Evolutionary conservation across 2,797 vertebrate species (phyloP), one percentile per base, ranked within the genome.

Genomic region (Pelobates cultripes): DNA sequence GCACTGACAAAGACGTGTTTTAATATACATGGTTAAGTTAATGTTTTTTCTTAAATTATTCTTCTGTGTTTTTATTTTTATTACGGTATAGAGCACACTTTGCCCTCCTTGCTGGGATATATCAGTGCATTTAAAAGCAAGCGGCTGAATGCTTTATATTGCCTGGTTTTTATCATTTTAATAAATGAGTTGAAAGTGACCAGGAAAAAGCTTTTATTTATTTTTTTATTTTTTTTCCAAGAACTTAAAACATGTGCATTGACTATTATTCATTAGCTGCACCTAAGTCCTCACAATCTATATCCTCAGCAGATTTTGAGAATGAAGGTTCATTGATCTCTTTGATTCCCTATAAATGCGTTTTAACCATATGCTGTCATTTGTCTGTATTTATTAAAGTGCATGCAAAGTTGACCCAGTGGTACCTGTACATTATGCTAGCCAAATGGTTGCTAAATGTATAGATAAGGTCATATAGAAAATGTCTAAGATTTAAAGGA

Each of bases 1-100:
- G 78, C 85, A 82, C 44, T 81, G 76, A 83, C 63, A 80, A 85
- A 15, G 42, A 8, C 42, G 3, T 40, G 75, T 4, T 84, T 61
- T 72, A 14, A 70, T 45, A 70, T 7, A 42, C 70, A 72, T 84
- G 84, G 83, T 73, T 72, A 72, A 51, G 47, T 87, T 40, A 72
- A 78, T 63, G 28, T 28, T 1, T 45, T 44, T 4, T 70, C 68
- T n/a, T 13, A 45, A n/a, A 44, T 5, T 15, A 45, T 70, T 14
- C n/a, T 70, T 43, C 41, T 68, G 41, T 28, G 1, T 28, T 28
- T 28, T 28, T 28, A 28, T 28, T 28, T 28, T 28, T 28, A 28
- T 28, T 28, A 28, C 28, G 28, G 28, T 68, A 14, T 43, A 14
- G 28, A 68, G 45, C 8, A 45, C 43, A 70, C 13, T 44, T 43